Evolutionary conservation across 2,113 vertebrate genomes (phyloP).

Genomic region (Pterophyllum scalare): DNA sequence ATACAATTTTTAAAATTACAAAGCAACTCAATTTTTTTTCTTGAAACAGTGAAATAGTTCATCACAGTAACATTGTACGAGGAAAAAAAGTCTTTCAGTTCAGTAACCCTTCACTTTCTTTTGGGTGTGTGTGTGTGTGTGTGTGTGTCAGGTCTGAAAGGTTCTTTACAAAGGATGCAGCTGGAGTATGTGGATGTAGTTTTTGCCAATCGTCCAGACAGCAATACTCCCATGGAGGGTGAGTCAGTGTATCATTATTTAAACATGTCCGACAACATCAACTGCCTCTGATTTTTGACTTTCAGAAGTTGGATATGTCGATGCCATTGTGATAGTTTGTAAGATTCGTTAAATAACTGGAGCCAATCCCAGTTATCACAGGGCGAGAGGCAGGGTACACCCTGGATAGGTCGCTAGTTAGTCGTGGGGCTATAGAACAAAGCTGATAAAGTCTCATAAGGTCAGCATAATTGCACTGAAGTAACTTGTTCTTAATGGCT

Average conservation of each 20-base stretch:
- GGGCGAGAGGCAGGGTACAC: no score
- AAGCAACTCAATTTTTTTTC: background rate
- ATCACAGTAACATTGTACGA: background rate
- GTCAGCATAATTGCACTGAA: no score
- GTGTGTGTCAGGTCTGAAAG: slow-evolving; percentile 88
- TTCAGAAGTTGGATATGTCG: background rate
- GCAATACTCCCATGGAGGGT: slow-evolving; percentile 99
- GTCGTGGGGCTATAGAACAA: no score
- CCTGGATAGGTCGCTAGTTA: no score
- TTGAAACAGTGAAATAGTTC: background rate
- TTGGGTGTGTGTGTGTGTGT: background rate
- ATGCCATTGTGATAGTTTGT: background rate
- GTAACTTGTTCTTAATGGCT: no score
- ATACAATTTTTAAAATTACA: background rate
- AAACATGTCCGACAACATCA: background rate
- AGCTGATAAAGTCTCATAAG: no score
- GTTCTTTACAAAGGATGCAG: slow-evolving; percentile 95
- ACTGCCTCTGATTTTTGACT: background rate
- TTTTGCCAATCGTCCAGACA: slow-evolving; percentile 96
- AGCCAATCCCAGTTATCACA: no score
- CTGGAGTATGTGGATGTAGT: slow-evolving; percentile 97
- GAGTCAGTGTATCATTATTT: slow-evolving; percentile 62
- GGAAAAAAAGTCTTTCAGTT: background rate
- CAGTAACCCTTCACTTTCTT: background rate
- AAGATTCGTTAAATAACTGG: background rate